Evolutionary conservation across 2,888 invertebrate species (phyloP), one percentile per base, ranked within the genome.

Genomic region (Parthenolecanium corni): DNA sequence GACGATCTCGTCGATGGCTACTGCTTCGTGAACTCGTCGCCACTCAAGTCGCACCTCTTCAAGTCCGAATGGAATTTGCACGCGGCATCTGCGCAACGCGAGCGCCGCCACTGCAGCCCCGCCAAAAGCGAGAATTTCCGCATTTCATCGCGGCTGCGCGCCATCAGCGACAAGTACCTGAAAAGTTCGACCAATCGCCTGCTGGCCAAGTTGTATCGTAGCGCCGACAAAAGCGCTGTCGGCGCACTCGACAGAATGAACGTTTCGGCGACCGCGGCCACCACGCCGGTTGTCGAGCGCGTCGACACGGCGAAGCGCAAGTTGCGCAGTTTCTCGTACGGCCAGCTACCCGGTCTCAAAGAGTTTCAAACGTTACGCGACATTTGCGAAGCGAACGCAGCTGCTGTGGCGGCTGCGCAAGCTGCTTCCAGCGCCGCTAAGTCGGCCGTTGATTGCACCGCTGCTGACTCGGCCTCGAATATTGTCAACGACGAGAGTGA

Each of bases 131-230:
- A 58, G 84, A 54, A 54, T 42, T 61, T 51, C 5, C 31, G 84
- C 73, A 74, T 85, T 62, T 81, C 84, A 1, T 82, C 83, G 2
- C 84, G 84, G 74, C 74, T 85, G 66, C 78, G 80, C 66, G 83
- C 84, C 38, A 85, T 85, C 80, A 84, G 85, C 23, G 84, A 85
- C 70, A 80, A 81, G 70, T 85, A 85, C 72, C 74, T 85, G 44
- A 83, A 83, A 70, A 81, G 81, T 53, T 83, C 84, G 1, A 84
- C 84, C 11, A 84, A 81, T 69, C 80, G 77, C 73, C 77, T 85
- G 69, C 76, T 85, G 66, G 82, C 82, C 4, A 84, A 83, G 72
- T 76, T 85, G 54, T 84, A 84, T 69, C 78, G 75, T 70, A 78
- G 75, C 68, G 18, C 24, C 20, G 49, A 31, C 38, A 75, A 74